These are phyloP conservation scores for Trinorchestia longiramus DNA, from an alignment of 1,140 invertebrate species.

Conservation along the genomic window DNA sequence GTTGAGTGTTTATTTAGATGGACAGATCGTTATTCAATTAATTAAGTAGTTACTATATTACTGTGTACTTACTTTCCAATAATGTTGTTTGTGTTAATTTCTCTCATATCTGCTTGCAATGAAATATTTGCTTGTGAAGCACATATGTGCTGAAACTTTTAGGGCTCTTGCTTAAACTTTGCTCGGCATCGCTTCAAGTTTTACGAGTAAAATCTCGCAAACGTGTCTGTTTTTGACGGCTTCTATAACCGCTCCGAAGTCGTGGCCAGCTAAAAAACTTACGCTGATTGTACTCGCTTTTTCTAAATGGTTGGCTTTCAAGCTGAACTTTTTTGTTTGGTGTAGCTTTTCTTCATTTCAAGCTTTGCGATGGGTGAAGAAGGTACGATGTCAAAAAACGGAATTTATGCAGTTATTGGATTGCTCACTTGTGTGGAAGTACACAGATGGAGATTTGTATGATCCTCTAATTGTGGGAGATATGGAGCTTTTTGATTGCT, in stretches of 20 bases:
- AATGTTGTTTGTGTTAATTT: too few species aligned
- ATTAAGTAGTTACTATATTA: too few species aligned
- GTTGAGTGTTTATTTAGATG: too few species aligned
- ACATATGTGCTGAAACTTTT: background rate
- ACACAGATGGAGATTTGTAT: too few species aligned
- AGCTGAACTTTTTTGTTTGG: background rate
- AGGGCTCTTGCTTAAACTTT: background rate
- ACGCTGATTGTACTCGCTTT: conserved; percentile 52
- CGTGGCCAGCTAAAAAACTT: conserved; percentile 33
- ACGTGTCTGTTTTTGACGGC: conserved; percentile 53
- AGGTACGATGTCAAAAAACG: background rate
- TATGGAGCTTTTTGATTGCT: too few species aligned
- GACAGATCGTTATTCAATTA: too few species aligned
- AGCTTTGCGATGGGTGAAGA: background rate
- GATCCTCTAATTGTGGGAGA: too few species aligned
- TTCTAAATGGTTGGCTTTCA: conserved; percentile 33
- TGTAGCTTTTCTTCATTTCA: background rate
- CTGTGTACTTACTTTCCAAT: too few species aligned
- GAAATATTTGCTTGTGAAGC: background rate
- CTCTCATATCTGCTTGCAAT: too few species aligned
- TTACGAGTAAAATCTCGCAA: conserved; percentile 35
- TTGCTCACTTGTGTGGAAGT: too few species aligned
- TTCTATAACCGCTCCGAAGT: conserved; percentile 30
- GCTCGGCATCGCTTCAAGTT: background rate
- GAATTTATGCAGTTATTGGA: background rate